These are phyloP conservation scores for Emys orbicularis DNA, from an alignment of 2,797 vertebrate genomes.

Conservation along the genomic window DNA sequence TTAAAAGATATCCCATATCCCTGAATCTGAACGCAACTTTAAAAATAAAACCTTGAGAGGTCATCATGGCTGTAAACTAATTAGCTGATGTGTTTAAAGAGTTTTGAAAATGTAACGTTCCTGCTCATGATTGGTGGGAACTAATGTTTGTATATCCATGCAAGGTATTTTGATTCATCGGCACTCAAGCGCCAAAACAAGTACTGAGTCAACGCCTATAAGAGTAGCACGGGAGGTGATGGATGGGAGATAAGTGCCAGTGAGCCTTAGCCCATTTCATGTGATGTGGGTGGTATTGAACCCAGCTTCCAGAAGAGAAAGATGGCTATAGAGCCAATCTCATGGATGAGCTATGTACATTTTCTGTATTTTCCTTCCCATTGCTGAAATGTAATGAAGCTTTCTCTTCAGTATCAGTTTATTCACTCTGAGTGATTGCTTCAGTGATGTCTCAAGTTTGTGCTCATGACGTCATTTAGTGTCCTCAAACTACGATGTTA, in stretches of 20 bases:
- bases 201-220: neutral
- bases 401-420: accelerated
- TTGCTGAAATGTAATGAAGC: neutral
- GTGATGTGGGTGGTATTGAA: neutral
- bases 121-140: neutral
- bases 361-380: neutral
- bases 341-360: accelerated
- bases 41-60: neutral
- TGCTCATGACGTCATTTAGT: neutral
- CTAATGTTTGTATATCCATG: neutral
- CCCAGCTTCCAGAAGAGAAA: neutral
- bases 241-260: conserved; percentile 6
- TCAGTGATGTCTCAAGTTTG: neutral
- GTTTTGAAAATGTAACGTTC: neutral
- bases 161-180: neutral
- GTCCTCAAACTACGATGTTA: neutral
- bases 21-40: neutral
- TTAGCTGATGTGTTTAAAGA: neutral
- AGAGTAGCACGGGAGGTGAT: accelerated
- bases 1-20: accelerated
- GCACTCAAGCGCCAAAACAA: conserved; percentile 11
- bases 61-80: neutral
- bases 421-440: neutral
- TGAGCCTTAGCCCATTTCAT: neutral
- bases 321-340: neutral